Base-by-base conservation (phyloP, 2,888 invertebrate genomes). In the Brenthis ino region DNA sequence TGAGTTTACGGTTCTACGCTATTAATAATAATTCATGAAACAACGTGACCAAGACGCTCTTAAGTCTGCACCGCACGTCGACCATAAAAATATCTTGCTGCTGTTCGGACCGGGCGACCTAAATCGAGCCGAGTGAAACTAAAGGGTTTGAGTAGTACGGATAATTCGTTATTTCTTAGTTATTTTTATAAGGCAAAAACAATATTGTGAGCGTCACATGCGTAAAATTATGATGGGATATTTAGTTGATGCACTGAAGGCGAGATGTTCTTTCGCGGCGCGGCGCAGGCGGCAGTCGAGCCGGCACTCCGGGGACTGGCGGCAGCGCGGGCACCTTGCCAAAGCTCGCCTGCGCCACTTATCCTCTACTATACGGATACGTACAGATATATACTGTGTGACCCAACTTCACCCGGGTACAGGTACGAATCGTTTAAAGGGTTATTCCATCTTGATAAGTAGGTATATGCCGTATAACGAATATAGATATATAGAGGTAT, bases 51-150 rank as follows among this genome's bases (percentile, higher is more conserved):
- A 81, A 77, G 81, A 82, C 84, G 85, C 82, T 85, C 84, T 85
- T 83, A 82, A 86, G 88, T 88, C 86, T 88, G 86, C 88, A 87
- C 85, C 85, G 82, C 85, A 88, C 86, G 84, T 87, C 85, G 84
- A 87, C 83, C 88, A 90, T 92, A 92, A 92, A 93, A 93, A 93
- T 93, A 93, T 89, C 91, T 85, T 89, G 85, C 88, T 88, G 88
- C 88, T 87, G 86, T 82, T 85, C 81, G 88, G 86, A 85, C 92
- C 92, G 92, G 92, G 91, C 91, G 92, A 93, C 92, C 92, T 90
- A 91, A 84, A 90, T 93, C 86, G 81, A 84, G 84, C 84, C 77
- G 85, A 84, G 84, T 77, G 77, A 78, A 77, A 81, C 78, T 82
- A 14, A 81, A 82, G 78, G 75, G 50, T 60, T 58, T 55, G 80